Evolutionary conservation across 2,888 invertebrate species (phyloP), one percentile per base, ranked within the genome.

Genomic region (Eugnorisma glareosa): DNA sequence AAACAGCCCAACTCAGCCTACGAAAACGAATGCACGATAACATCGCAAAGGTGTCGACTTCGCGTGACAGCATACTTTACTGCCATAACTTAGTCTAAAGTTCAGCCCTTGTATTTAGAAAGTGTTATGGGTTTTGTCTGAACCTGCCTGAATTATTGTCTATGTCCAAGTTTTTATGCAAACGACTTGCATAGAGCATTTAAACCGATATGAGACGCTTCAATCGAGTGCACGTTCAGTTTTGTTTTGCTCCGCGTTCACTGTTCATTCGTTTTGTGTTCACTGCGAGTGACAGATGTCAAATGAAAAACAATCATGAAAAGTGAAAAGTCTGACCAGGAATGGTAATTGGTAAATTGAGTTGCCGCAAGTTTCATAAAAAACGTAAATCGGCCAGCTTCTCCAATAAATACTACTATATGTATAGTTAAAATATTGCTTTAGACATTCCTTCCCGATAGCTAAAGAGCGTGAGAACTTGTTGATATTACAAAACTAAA

Each of bases 11-110:
- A 48, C 37, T 73, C n/a, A 18, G 61, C 0, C 67, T 57, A 31
- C 28, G 18, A 43, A 48, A 59, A 28, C n/a, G 24, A 63, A 48
- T 54, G 35, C 64, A 43, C 59, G 75, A 73, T 54, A 64, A 13
- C 15, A 68, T 69, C 48, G 64, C 51, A 66, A 67, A 77, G 43
- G 76, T 81, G 81, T 81, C 48, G 48, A 64, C 48, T 63, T 76
- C 37, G 77, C 82, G 68, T 72, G 77, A 67, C 69, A 63, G 54
- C 35, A 73, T 70, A 68, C 24, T 77, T 67, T 70, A 73, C 35
- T 21, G 10, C 45, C 40, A 6, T 0, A 57, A 67, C 48, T 67
- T 63, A 24, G 67, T 11, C 48, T 51, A 81, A 24, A 71, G 76
- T 71, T 68, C 48, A 71, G 28, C 35, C 43, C 28, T 63, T 64